Conservation (phyloP, 2,113 vertebrate genomes). For the Argyrosomus japonicus region DNA sequence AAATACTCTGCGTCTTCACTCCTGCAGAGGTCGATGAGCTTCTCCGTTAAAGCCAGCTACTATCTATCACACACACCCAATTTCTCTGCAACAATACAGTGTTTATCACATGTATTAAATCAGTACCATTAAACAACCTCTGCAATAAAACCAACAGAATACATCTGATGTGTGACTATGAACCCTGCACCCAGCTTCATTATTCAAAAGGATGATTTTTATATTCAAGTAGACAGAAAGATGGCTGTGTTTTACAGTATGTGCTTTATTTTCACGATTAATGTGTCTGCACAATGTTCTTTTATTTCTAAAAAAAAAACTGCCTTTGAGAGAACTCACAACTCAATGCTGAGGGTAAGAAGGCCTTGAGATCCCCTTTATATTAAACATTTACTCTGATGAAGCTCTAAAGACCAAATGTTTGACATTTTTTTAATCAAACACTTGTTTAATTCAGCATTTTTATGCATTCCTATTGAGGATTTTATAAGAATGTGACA, state of each 20-base stretch:
- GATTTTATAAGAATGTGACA: neutral
- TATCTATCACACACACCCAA: constrained; percentile 33
- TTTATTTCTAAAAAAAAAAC: neutral
- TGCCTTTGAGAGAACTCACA: neutral
- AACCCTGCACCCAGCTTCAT: neutral
- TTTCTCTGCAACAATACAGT: neutral
- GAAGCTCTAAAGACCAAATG: neutral
- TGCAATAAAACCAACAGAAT: neutral
- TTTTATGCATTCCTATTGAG: neutral
- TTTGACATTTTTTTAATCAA: neutral
- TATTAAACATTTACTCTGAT: neutral
- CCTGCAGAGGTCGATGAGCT: constrained; percentile 40
- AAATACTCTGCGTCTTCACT: constrained; percentile 35
- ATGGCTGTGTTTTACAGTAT: neutral
- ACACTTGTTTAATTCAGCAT: neutral
- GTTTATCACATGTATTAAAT: constrained; percentile 32
- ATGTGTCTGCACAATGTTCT: neutral
- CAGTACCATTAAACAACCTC: neutral
- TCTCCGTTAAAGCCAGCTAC: constrained; percentile 23
- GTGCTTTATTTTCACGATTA: neutral
- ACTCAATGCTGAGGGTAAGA: too few species aligned
- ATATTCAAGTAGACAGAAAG: neutral
- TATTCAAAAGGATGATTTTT: neutral
- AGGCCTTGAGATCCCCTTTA: neutral
- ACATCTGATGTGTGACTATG: neutral